A percentile compares a stretch with the other conserved stretches of the same genome.
These are phyloP conservation scores for Plotosus lineatus DNA, from an alignment of 2,113 vertebrate genomes.

Conservation along the genomic window DNA sequence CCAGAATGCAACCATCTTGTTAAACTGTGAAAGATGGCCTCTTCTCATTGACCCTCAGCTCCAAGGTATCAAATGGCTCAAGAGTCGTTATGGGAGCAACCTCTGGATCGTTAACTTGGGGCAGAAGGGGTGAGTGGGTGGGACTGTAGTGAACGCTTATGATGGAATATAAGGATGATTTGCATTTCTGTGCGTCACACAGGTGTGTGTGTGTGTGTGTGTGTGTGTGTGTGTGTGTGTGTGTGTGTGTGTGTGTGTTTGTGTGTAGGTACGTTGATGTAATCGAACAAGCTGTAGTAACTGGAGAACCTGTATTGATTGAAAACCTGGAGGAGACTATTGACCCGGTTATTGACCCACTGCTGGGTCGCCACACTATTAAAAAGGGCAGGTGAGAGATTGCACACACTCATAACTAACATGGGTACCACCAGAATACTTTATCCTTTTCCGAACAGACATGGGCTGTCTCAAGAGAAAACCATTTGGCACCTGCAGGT, in stretches of 20 bases:
- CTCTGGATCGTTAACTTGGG: slow-evolving; percentile 73
- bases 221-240: neutral
- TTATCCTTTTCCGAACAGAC: no score
- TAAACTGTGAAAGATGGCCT: slow-evolving; percentile 73
- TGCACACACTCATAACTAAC: neutral
- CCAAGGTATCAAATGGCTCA: slow-evolving; percentile 78
- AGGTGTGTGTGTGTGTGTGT: neutral
- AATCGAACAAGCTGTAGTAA: slow-evolving; percentile 73
- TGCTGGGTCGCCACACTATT: slow-evolving; percentile 73
- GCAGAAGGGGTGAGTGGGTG: slow-evolving; percentile 70
- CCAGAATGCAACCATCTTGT: slow-evolving; percentile 74
- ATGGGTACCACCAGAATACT: neutral
- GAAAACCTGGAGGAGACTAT: slow-evolving; percentile 77
- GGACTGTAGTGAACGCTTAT: neutral
- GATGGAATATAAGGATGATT: neutral
- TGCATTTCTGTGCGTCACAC: slow-evolving; percentile 66
- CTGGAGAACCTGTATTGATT: slow-evolving; percentile 72
- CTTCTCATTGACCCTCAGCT: slow-evolving; percentile 76
- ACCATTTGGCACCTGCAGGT: no score
- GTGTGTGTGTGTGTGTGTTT: slow-evolving; percentile 9
- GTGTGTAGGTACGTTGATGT: slow-evolving; percentile 70
- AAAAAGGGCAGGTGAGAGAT: slow-evolving; percentile 74
- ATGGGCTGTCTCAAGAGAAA: no score
- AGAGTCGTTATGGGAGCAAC: slow-evolving; percentile 70
- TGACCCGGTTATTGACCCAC: slow-evolving; percentile 72